These are phyloP conservation scores for Bombus superbus DNA, from an alignment of 1,140 invertebrate genomes.

Conservation along the genomic window DNA sequence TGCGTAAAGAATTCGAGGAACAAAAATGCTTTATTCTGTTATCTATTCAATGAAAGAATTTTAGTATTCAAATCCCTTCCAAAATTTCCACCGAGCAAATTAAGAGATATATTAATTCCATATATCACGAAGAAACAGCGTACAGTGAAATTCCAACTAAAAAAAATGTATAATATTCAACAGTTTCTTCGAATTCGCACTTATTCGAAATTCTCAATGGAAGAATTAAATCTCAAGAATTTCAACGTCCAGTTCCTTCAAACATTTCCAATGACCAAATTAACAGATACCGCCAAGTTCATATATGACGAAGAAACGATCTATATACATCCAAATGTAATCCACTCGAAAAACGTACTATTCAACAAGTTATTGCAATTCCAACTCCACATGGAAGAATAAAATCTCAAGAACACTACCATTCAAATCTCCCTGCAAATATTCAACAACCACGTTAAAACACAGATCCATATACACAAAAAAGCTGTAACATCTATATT, in stretches of 20 bases:
- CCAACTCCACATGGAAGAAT: no score
- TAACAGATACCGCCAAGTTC: neutral
- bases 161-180: no score
- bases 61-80: neutral
- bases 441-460: no score
- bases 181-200: no score
- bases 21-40: neutral
- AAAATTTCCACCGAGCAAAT: neutral
- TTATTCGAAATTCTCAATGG: neutral
- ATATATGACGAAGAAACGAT: no score
- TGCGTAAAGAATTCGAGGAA: neutral
- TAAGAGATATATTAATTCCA: neutral
- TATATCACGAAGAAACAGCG: neutral
- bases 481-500: neutral
- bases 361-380: no score
- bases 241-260: neutral
- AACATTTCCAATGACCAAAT: neutral
- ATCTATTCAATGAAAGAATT: neutral
- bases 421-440: no score
- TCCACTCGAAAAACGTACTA: no score
- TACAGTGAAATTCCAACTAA: no score
- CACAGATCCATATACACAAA: no score
- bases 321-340: no score
- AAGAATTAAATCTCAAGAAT: neutral
- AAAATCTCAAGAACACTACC: no score